Percentiles rank a stretch among this genome's conserved stretches.
These are phyloP conservation scores for Pardalotus punctatus DNA, from an alignment of 2,113 vertebrate species.

Conservation along the genomic window DNA sequence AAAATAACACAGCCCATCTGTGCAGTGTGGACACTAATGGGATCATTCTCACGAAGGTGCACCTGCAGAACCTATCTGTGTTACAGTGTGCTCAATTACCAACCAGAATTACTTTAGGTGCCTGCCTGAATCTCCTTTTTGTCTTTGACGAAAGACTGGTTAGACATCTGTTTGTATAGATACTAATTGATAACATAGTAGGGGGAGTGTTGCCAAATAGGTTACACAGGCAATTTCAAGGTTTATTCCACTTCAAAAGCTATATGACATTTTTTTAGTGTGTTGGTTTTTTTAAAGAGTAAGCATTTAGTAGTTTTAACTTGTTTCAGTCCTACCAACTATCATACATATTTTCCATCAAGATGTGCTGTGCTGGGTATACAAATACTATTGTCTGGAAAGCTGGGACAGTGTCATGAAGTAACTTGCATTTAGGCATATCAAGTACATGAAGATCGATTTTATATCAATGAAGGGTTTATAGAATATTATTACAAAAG, in stretches of 20 bases:
- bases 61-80: not conserved
- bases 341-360: fast-evolving
- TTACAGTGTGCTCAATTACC: not conserved
- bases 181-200: not conserved
- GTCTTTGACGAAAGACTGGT: not conserved
- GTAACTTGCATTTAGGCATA: not conserved
- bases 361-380: not conserved
- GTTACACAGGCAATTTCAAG: not conserved
- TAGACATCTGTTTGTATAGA: not conserved
- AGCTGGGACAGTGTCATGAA: not conserved
- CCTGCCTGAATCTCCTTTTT: not conserved
- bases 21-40: not conserved
- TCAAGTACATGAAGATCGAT: not conserved
- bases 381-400: not conserved
- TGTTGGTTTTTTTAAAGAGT: not conserved
- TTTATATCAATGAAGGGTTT: not conserved
- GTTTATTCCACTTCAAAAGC: not conserved
- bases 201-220: not conserved
- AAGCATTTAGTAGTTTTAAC: not conserved
- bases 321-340: not conserved
- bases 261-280: not conserved
- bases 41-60: not conserved
- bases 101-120: not conserved
- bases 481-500: not conserved
- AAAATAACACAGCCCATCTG: slow-evolving; percentile 54